A percentile compares a stretch with the other conserved stretches of the same genome.
These are phyloP conservation scores for Alces alces DNA, from an alignment of 2,113 vertebrate species.

Conservation along the genomic window DNA sequence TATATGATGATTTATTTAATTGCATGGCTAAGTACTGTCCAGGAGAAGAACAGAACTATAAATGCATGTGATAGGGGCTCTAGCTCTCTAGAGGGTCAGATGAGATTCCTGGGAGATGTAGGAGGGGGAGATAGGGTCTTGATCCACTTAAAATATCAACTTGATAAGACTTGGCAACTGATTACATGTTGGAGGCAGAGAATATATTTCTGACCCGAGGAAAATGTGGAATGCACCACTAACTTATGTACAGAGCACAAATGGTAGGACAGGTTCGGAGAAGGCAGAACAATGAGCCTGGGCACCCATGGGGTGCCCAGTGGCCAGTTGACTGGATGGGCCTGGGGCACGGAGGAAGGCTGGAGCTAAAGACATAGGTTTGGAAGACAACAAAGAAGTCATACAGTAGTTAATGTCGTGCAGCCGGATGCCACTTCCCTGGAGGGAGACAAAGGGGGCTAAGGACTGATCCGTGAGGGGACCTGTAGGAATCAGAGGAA, in stretches of 20 bases:
- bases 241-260: not conserved
- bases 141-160: not conserved
- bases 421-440: not conserved
- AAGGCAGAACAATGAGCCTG: not conserved
- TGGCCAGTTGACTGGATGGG: not conserved
- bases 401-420: accelerated
- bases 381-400: not conserved
- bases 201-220: not conserved
- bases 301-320: too few relatives aligned
- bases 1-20: not conserved
- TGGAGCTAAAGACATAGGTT: not conserved
- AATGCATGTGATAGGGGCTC: not conserved
- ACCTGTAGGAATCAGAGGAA: not conserved
- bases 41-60: not conserved
- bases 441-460: not conserved
- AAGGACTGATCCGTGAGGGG: not conserved
- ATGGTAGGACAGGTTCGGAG: not conserved
- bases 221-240: not conserved
- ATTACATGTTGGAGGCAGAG: not conserved
- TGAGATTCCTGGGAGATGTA: not conserved
- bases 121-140: not conserved
- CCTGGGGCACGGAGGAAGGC: not conserved
- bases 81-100: not conserved
- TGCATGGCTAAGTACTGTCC: not conserved
- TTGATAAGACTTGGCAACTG: not conserved